Evolutionary conservation across 2,797 vertebrate species (phyloP).

Genomic region (Neosilurus hyrtlii): DNA sequence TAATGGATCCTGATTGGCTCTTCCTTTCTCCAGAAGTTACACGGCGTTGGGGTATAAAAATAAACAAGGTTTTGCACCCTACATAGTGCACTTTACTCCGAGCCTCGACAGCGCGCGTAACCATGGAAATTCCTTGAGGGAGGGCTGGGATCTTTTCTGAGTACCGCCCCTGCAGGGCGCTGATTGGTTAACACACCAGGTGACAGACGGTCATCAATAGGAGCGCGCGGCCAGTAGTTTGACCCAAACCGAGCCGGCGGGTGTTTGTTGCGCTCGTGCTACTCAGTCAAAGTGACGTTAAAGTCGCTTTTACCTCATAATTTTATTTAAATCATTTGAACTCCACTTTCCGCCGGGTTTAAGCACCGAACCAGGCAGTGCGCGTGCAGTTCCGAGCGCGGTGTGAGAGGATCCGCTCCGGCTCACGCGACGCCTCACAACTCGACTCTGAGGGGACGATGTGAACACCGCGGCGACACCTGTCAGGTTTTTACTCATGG

Average conservation of each 20-base stretch:
- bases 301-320: neutral
- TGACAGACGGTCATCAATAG: slow-evolving; percentile 15
- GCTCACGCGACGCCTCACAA: too few species aligned
- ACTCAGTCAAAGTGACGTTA: neutral
- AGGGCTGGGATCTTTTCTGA: neutral
- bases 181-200: slow-evolving; percentile 39
- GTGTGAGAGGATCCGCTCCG: slow-evolving; percentile 5
- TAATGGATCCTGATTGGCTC: neutral
- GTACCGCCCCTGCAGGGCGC: slow-evolving; percentile 31
- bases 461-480: slow-evolving; percentile 26
- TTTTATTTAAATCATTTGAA: too few species aligned
- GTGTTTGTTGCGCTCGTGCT: neutral
- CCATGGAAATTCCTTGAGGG: slow-evolving; percentile 13
- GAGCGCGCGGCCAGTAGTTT: slow-evolving; percentile 5
- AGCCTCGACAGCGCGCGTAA: neutral
- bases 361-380: neutral
- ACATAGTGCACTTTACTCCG: neutral
- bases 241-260: slow-evolving; percentile 18
- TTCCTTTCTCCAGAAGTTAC: too few species aligned
- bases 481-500: neutral
- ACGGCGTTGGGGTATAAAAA: neutral
- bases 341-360: neutral
- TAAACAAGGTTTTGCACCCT: neutral
- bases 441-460: slow-evolving; percentile 34
- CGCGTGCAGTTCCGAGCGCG: neutral